Base-by-base conservation (phyloP, 2,797 vertebrate species). In the Epinephelus coioides region DNA sequence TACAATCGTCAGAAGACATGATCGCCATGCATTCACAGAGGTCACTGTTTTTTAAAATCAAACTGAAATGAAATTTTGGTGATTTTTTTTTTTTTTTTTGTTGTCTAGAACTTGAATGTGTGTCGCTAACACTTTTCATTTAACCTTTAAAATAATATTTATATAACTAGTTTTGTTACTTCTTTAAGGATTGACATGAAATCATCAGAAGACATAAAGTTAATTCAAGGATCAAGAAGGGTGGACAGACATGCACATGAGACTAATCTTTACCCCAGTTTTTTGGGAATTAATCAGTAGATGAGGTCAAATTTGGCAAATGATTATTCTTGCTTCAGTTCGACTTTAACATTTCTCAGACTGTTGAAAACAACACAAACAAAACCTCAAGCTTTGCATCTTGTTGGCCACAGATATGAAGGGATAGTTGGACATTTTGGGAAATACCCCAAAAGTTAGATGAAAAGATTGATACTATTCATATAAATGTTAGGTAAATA, bases 1-100 rank as follows among this genome's bases (percentile, higher is more conserved):
- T 93, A 94, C 93, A 92, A 93, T 94, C 87, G 7, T 87, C 89
- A 83, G 54, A 78, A 64, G 84, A 87, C 76, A 67, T 17, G 53
- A 79, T 83, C 53, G 3, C 25, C 72, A 38, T 40, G 11, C 54
- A 61, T 79, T 82, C 66, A 65, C 70, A 78, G 43, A 78, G 34
- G 67, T 82, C 69, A 49, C 21, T 62, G 34, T 83, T 80, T 86
- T 82, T 78, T 72, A 68, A 71, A 79, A 50, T 83, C 53, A 43
- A 66, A 83, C 72, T 87, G 73, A 86, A 91, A 83, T 82, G 0
- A 47, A 19, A 59, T 47, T 73, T 46, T 21, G 30, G 30, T 34
- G 30, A 34, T 34, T 34, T 34, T 6, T 67, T 82, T 81, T 54
- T 56, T 23, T 23, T 1, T 23, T 49, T 40, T 60, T 51, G 17